phyloP scores from a whole-genome alignment of 64 coral and sea anemone genomes.

The Trachythela sp. region DNA sequence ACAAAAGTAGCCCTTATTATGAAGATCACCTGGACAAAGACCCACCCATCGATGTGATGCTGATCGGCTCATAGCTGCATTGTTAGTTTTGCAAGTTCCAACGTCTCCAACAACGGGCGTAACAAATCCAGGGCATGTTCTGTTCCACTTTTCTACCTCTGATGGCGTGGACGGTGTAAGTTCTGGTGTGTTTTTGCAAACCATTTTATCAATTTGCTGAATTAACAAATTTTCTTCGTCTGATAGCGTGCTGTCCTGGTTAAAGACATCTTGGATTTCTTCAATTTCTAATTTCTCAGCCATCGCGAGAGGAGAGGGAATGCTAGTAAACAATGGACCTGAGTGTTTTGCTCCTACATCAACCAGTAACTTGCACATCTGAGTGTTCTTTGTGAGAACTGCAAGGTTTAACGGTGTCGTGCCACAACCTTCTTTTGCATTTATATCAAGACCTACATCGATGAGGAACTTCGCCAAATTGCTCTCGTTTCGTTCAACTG shows the following conservation, averaged over 20 bases:
- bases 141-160: not conserved
- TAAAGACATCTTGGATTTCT: not conserved
- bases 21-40: constrained; percentile 37
- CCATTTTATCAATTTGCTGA: too few species aligned
- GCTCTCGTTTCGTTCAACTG: constrained; percentile 5
- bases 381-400: not conserved
- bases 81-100: constrained; percentile 41
- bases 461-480: not conserved
- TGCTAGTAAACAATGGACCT: constrained; percentile 1
- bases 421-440: constrained; percentile 32
- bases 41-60: constrained; percentile 8
- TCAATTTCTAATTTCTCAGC: not conserved
- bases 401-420: constrained; percentile 2
- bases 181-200: not conserved
- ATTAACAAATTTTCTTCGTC: not conserved
- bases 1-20: constrained; percentile 41
- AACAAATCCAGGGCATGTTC: not conserved
- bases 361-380: not conserved
- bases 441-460: constrained; percentile 12
- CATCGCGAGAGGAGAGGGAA: not conserved
- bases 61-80: not conserved
- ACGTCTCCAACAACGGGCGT: constrained; percentile 34
- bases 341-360: not conserved
- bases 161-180: not conserved
- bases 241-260: not conserved